Evolutionary conservation across 2,113 vertebrate species (phyloP), one percentile per base, ranked within the genome.

Genomic region (Myotis brandtii): DNA sequence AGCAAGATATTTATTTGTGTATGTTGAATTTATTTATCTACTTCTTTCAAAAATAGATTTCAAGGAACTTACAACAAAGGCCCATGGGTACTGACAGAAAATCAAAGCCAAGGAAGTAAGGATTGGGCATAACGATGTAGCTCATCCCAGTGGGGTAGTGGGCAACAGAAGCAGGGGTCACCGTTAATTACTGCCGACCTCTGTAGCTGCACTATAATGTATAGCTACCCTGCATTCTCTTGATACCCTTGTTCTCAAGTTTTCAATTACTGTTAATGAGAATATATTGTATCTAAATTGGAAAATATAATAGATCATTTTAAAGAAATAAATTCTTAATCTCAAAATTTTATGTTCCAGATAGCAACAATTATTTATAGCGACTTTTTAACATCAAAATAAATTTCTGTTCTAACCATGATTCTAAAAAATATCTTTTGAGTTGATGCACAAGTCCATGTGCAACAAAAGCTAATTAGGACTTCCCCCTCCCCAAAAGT

Each of bases 1-100:
- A 23, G 59, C 43, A 64, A 79, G 27, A n/a, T 14, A 14, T 56
- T 69, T 37, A 66, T 93, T 76, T 82, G 66, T 93, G 12, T 46
- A 12, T 69, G 20, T 93, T 59, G 34, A 75, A 48, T 54, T 52
- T 90, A 4, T 23, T 70, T 87, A 37, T 94, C 85, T 64, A 0
- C 59, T 40, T 94, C 17, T 91, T 94, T 48, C 69, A 83, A 91
- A 97, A 95, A 69, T 64, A 76, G n/a, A 91, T 89, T 76, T 83
- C 43, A 91, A 90, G 34, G 37, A 62, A 34, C 9, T 83, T 66
- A 43, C 3, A 46, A 67, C n/a, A 69, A 87, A 95, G n/a, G 50
- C 46, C 66, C 66, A 48, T 46, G 17, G 34, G 27, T 85, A n/a
- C 64, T 82, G 43, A 77, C 59, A 89, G 54, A 70, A 86, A 70